Evolutionary conservation across 2,888 invertebrate genomes (phyloP).

Genomic region (Leucophora obtusa): DNA sequence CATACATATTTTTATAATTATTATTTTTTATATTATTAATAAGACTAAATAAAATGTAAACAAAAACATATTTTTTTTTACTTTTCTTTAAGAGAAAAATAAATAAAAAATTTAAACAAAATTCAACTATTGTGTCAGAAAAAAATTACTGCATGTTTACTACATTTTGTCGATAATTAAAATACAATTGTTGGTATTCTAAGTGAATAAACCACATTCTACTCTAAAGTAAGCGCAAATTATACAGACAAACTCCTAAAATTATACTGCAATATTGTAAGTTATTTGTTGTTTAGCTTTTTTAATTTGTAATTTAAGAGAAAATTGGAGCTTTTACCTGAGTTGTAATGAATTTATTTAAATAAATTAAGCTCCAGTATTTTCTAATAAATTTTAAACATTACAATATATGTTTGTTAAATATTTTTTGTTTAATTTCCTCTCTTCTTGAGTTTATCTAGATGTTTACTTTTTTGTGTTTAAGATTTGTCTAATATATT

Average conservation of each 20-base stretch:
- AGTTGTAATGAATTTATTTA: conserved; percentile 64
- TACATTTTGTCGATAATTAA: conserved; percentile 7
- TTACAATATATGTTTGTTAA: conserved; percentile 26
- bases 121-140: conserved; percentile 71
- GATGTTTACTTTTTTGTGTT: conserved; percentile 3
- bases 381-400: conserved; percentile 16
- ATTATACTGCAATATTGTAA: conserved; percentile 44
- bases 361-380: conserved; percentile 59
- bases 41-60: conserved; percentile 71
- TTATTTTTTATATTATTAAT: conserved; percentile 66
- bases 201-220: conserved; percentile 15
- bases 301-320: conserved; percentile 26
- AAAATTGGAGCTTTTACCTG: conserved; percentile 61
- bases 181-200: not conserved
- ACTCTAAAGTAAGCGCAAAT: conserved; percentile 57
- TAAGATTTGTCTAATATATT: conserved; percentile 64
- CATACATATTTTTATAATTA: conserved; percentile 58
- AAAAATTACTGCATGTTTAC: conserved; percentile 8
- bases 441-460: conserved; percentile 34
- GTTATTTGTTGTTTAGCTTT: conserved; percentile 22
- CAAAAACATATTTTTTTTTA: conserved; percentile 70
- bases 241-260: conserved; percentile 56
- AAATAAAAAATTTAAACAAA: conserved; percentile 74
- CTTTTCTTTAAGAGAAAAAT: conserved; percentile 69
- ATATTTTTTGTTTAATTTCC: conserved; percentile 11